Conservation (phyloP, 2,888 invertebrate species). For the Troides helena region DNA sequence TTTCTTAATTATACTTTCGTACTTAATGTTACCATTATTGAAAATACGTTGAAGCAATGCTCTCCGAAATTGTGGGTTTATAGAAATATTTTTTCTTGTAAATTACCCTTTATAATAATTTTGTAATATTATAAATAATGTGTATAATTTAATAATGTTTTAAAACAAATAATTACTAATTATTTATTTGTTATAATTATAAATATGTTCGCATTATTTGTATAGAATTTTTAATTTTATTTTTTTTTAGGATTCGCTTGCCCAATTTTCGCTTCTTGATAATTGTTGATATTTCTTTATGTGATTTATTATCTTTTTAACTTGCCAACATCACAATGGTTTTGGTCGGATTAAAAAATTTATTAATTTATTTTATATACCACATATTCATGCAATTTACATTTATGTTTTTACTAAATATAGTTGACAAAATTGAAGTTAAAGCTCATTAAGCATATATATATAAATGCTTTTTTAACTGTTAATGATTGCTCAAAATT, state of each 20-base stretch:
- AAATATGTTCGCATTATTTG: constrained; percentile 51
- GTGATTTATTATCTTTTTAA: constrained; percentile 39
- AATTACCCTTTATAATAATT: constrained; percentile 49
- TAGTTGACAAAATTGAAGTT: not conserved
- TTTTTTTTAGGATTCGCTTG: constrained; percentile 53
- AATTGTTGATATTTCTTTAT: constrained; percentile 26
- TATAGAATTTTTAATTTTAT: constrained; percentile 41
- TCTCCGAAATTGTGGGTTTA: not conserved
- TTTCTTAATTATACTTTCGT: not conserved
- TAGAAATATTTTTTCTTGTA: constrained; percentile 47
- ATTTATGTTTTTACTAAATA: not conserved
- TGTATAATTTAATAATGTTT: constrained; percentile 58
- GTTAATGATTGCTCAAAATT: constrained; percentile 60
- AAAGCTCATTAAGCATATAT: not conserved
- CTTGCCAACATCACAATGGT: constrained; percentile 54
- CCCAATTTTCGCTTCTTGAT: constrained; percentile 56
- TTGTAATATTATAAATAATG: constrained; percentile 54
- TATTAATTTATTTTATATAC: not conserved
- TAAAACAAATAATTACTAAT: constrained; percentile 50
- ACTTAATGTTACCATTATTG: constrained; percentile 7
- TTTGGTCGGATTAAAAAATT: not conserved
- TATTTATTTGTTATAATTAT: constrained; percentile 62
- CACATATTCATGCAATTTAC: not conserved
- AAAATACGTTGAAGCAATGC: constrained; percentile 28
- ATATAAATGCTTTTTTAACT: constrained; percentile 31